Conservation (phyloP, 2,797 vertebrate genomes). For the Anguilla anguilla region DNA sequence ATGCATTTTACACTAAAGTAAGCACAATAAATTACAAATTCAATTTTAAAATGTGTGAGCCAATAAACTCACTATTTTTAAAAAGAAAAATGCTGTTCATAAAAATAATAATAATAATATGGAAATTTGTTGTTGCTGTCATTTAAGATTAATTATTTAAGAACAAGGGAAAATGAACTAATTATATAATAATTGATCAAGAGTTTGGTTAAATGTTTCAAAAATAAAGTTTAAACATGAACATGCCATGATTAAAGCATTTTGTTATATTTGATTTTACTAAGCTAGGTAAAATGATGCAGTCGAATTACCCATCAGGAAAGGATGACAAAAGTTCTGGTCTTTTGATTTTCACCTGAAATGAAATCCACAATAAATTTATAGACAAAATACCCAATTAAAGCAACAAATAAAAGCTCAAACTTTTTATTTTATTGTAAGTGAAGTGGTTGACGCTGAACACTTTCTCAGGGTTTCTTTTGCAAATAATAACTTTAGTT, state of each 20-base stretch:
- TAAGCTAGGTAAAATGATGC: not conserved
- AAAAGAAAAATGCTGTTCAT: not conserved
- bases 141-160: not conserved
- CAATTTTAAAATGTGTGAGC: not conserved
- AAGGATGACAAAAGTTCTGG: not conserved
- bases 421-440: not conserved
- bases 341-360: slow-evolving; percentile 10
- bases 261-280: not conserved
- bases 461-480: not conserved
- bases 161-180: not conserved
- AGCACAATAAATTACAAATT: not conserved
- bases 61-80: not conserved
- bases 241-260: not conserved
- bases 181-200: not conserved
- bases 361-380: not conserved
- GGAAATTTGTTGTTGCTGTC: not conserved
- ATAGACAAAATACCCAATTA: not conserved
- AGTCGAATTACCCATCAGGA: not conserved
- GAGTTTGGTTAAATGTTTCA: not conserved
- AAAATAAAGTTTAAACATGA: not conserved
- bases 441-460: not conserved
- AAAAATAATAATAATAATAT: not conserved
- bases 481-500: not conserved
- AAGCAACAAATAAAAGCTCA: not conserved
- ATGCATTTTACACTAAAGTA: not conserved